Conservation (phyloP, 2,797 vertebrate genomes). For the Sphenopsis melanotis region DNA sequence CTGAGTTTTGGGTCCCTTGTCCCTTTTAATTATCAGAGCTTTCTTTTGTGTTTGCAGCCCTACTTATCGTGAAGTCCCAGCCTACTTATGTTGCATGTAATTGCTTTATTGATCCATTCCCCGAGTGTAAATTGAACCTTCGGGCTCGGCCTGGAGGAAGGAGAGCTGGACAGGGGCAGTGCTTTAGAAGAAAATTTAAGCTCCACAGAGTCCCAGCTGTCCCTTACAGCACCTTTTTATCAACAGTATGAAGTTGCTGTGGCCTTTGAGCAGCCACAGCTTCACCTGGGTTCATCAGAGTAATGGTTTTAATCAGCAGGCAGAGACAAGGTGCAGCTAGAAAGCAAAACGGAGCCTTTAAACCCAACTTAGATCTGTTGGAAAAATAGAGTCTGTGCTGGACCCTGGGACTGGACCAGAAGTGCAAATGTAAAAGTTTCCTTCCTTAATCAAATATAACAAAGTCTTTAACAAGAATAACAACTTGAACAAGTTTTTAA, state of each 20-base stretch:
- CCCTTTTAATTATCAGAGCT: neutral
- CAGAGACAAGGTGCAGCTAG: neutral
- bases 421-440: neutral
- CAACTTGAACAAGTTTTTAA: neutral
- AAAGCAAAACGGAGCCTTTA: neutral
- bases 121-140: neutral
- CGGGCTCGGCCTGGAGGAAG: neutral
- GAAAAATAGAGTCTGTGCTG: neutral
- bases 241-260: neutral
- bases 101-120: neutral
- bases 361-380: fast-evolving
- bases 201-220: neutral
- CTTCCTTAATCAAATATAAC: neutral
- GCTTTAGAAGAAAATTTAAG: neutral
- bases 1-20: neutral
- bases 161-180: neutral
- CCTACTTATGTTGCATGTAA: neutral
- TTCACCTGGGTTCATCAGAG: neutral
- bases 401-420: neutral
- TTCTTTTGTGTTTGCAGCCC: neutral
- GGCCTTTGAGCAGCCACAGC: neutral
- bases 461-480: neutral
- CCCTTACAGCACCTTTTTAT: neutral
- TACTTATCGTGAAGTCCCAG: neutral
- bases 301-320: neutral